Conservation (phyloP, 2,113 vertebrate species). For the Panurus biarmicus region DNA sequence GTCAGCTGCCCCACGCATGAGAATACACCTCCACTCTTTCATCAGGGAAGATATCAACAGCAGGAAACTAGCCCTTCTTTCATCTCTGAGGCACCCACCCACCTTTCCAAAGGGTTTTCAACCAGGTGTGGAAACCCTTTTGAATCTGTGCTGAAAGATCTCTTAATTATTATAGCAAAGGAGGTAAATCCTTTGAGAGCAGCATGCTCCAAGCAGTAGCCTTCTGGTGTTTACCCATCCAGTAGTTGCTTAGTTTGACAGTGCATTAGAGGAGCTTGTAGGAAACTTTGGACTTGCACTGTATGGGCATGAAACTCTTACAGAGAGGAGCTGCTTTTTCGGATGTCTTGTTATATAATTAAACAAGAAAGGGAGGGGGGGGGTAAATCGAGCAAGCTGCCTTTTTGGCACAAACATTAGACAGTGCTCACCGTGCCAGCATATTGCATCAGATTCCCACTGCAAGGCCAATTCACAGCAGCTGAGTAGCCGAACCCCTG, state of each 20-base stretch:
- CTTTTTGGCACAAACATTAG: conserved; percentile 38
- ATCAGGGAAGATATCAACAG: conserved; percentile 51
- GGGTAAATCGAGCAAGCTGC: neutral
- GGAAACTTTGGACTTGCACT: neutral
- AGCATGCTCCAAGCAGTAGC: conserved; percentile 23
- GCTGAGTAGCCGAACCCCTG: neutral
- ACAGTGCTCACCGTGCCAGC: conserved; percentile 15
- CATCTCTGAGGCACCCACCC: conserved; percentile 53
- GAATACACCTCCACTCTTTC: conserved; percentile 57
- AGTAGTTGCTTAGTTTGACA: neutral
- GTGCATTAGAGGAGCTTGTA: neutral
- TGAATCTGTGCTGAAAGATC: conserved; percentile 65
- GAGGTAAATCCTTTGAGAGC: conserved; percentile 38
- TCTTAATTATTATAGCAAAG: conserved; percentile 53
- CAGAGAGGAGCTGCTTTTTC: neutral
- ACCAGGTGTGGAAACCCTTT: conserved; percentile 50
- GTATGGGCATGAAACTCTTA: neutral
- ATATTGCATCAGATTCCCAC: conserved; percentile 49
- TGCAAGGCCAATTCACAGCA: conserved; percentile 18
- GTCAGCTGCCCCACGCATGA: conserved; percentile 44
- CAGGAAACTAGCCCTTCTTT: conserved; percentile 64
- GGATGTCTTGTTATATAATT: conserved; percentile 39
- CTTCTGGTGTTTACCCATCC: conserved; percentile 18
- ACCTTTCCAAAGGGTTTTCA: conserved; percentile 54
- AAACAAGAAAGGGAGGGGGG: neutral